Evolutionary conservation across 2,888 invertebrate genomes (phyloP), one percentile per base, ranked within the genome.

Genomic region (Drosophila affinis): DNA sequence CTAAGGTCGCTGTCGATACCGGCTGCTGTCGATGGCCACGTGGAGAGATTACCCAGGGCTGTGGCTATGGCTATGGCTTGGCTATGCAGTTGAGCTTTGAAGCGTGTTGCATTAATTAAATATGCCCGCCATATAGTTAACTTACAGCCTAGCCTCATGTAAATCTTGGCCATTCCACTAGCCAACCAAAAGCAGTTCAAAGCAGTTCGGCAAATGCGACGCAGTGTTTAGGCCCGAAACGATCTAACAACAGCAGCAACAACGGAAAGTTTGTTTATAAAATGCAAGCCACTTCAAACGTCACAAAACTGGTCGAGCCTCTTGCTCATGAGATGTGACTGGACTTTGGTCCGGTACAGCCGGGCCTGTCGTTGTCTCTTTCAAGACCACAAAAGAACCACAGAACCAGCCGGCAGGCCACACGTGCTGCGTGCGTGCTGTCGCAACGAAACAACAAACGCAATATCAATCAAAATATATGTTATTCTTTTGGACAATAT

Each of bases 171-270:
- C 51, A 64, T 58, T 39, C 44, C 21, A 57, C 55, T 32, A 71
- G 62, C 75, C 72, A 48, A 54, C 68, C 32, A 57, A 69, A 76
- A 62, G 75, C 81, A 76, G 80, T 76, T 77, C 17, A 48, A 76
- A 75, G 78, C 75, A 72, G 78, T 72, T 76, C 49, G 63, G 62
- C 60, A 57, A 59, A 62, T 60, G 58, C 74, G 57, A 27, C 65
- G 48, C 65, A 24, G 65, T 49, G 57, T 57, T 69, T 69, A 58
- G 69, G 73, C 70, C 75, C 59, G 61, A 75, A 64, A 49, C 57
- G 56, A 62, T 51, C 45, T 49, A 48, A 17, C 24, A 48, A 48
- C 48, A 46, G 27, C 46, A 52, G 39, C 56, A 32, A 44, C 46
- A 61, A 51, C 48, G 24, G 48, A 48, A 62, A 62, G 45, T 62